Base-by-base conservation (phyloP, 2,888 invertebrate species). In the Philonicus albiceps region DNA sequence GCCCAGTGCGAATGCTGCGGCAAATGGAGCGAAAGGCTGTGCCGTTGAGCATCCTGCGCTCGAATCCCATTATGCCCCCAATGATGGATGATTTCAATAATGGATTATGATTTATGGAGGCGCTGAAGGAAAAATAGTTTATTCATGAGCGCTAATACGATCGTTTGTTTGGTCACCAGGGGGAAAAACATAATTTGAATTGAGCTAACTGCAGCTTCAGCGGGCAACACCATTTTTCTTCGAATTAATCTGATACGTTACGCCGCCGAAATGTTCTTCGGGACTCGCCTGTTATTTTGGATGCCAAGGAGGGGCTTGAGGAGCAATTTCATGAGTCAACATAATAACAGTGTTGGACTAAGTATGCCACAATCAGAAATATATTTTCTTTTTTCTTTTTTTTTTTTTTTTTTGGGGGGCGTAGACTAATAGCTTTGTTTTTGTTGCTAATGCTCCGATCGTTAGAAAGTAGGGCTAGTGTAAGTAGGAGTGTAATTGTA, bases 11-110 rank as follows among this genome's bases (percentile, higher is more conserved):
- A 27, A 64, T 64, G 64, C 49, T 53, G 40, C 31, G 53, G 49
- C 85, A 85, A 85, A 85, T 85, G 85, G 85, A 85, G n/a, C 85
- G 43, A 43, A 83, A 83, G 22, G 55, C 83, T 55, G 49, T 49
- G 37, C 64, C 55, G 31, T 83, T 43, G 64, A 83, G 72, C 64
- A 40, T 83, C 72, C 83, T 40, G 30, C 19, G 55, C 72, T 37
- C 37, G 55, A 30, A 72, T 37, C 37, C 55, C 40, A 83, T 83
- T 83, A 72, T 83, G 64, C 22, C 34, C 72, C 13, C 64, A 72
- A 40, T 83, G 83, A 83, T 83, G 83, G 83, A 83, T 83, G 83
- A 64, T 37, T 72, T 83, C 64, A 83, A 83, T 83, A 64, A 83
- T 72, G 83, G 40, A 37, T 64, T 72, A 72, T 55, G 72, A 83